Evolutionary conservation across 2,888 invertebrate species (phyloP), one percentile per base, ranked within the genome.

Genomic region (Cylloceria caligata): DNA sequence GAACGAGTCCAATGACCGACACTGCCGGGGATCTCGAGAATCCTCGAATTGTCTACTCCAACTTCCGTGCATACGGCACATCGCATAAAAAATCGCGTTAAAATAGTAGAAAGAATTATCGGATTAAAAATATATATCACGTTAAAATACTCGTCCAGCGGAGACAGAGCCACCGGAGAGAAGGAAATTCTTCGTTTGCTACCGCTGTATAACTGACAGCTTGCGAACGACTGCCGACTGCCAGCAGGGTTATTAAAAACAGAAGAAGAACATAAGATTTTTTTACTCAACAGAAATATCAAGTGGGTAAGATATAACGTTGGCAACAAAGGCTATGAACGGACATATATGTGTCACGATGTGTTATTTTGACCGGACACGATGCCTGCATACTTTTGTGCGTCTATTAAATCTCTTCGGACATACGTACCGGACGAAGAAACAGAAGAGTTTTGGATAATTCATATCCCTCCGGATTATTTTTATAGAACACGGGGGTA

Each of bases 1-100:
- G 62, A 72, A 72, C 39, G 72, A 47, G 39, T 68, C 68, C 76
- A 52, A 76, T 83, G 79, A 83, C 72, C 79, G 47, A 24, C 34
- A 73, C 21, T 30, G 68, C 21, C 76, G 24, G 60, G 19, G 47
- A 60, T 21, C 72, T 76, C 68, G 68, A 73, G 39, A 30, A 62
- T 68, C 47, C 82, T 47, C 64, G 47, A 79, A 68, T 64, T 57
- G 62, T 47, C 13, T 7, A 39, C 68, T 72, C 62, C 72, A 68
- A 64, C 52, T 47, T 39, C 42, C 52, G 68, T 39, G 39, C 72
- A 47, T 36, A 5, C 45, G 36, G 49, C 62, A 19, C 69, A 69
- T 73, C 55, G 13, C 52, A 65, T 62, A 65, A 67, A 60, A 47
- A 57, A 39, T 42, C 49, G 11, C 39, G 24, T 30, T 27, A 74